Evolutionary conservation across 2,888 invertebrate species (phyloP), one percentile per base, ranked within the genome.

Genomic region (Timema podura): DNA sequence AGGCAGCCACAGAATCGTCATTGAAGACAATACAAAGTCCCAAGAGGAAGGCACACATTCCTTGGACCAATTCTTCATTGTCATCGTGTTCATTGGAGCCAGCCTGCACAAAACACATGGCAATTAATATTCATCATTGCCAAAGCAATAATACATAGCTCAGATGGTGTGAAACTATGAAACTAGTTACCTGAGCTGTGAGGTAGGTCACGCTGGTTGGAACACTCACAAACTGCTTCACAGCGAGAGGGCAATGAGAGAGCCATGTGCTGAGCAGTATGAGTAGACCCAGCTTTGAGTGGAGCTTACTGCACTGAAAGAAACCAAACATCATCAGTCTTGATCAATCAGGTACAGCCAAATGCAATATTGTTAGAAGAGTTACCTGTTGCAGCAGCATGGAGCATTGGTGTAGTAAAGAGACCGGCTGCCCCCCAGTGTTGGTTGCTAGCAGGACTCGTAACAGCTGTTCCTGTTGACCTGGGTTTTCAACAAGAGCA

Each of bases 261-360:
- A 93, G 83, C 98, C 98, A 98, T 71, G 90, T 90, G 11, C 92
- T 88, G 48, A 99, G 83, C 73, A 99, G 83, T 90, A 96, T 96
- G 65, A 99, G 84, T 6, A 98, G 85, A 0, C 95, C 97, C 66
- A 98, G 87, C 86, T 93, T 90, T 49, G 91, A 89, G 80, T 94
- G 94, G 49, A 92, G 81, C 79, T 92, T 91, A 30, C 87, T 89
- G 15, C 91, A 83, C 83, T 85, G 59, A 59, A 70, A 71, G 11
- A 59, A 61, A 49, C n/a, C 46, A 51, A 44, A 5, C 11, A 44
- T 15, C 16, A 46, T 47, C 48, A 51, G 11, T 5, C n/a, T n/a
- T n/a, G n/a, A n/a, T n/a, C n/a, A n/a, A 49, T 49, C 49, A 10
- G 49, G 49, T 6, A 57, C 49, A 49, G 11, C 9, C 49, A 49